Conservation (phyloP, 92 coral and sea anemone genomes). For the Heliopora coerulea region DNA sequence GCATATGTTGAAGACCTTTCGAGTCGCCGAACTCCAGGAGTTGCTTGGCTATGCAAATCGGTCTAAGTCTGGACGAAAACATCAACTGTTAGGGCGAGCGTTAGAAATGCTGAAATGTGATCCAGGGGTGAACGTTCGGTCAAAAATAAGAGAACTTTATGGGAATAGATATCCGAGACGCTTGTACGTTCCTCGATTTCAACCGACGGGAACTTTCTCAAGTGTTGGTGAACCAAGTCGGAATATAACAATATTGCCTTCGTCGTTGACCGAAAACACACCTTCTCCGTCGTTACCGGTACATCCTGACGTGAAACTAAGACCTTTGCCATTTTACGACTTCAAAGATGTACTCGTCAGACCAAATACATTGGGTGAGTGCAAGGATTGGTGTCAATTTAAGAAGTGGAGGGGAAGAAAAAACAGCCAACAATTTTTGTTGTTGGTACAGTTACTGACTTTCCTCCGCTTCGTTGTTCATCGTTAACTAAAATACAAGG, state of each 20-base stretch:
- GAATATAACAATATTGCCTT: slow-evolving; percentile 50
- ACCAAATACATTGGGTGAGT: slow-evolving; percentile 93
- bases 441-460: neutral
- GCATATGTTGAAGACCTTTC: slow-evolving; percentile 99
- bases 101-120: slow-evolving; percentile 91
- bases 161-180: slow-evolving; percentile 89
- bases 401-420: neutral
- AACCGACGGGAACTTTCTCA: neutral
- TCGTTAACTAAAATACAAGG: too few relatives aligned
- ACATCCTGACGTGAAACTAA: slow-evolving; percentile 88
- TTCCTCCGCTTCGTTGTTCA: too few relatives aligned
- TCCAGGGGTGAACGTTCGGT: slow-evolving; percentile 72
- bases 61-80: slow-evolving; percentile 95
- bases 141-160: slow-evolving; percentile 84
- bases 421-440: neutral
- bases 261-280: neutral
- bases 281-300: slow-evolving; percentile 55
- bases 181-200: slow-evolving; percentile 54
- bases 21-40: slow-evolving; percentile 94
- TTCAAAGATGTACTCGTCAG: slow-evolving; percentile 88
- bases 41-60: slow-evolving; percentile 95
- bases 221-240: slow-evolving; percentile 34
- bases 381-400: neutral
- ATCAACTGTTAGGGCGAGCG: slow-evolving; percentile 94
- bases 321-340: slow-evolving; percentile 82